phyloP scores from a whole-genome alignment of 1,140 invertebrate genomes.

The Saccostrea glomerata region DNA sequence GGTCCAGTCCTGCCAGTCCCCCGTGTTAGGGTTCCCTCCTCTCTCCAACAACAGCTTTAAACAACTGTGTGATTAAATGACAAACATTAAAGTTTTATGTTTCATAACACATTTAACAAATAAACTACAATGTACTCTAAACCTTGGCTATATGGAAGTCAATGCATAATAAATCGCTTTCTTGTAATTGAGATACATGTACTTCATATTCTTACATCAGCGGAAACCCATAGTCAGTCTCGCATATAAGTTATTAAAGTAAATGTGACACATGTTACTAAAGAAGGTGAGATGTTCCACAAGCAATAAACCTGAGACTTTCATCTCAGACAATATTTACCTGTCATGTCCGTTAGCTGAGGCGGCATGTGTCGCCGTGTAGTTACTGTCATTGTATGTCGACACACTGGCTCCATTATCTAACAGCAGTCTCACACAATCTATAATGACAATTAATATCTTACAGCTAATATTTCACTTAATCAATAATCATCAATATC shows the following conservation, averaged over 20 bases:
- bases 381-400: conserved; percentile 66
- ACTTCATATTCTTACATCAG: no score
- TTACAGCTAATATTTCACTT: no score
- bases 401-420: conserved; percentile 71
- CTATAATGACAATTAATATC: conserved; percentile 52
- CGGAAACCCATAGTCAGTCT: no score
- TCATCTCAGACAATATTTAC: conserved; percentile 58
- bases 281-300: not conserved
- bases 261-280: not conserved
- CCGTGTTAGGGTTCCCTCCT: conserved; percentile 68
- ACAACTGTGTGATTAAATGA: conserved; percentile 62
- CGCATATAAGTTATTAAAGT: no score
- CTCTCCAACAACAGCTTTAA: conserved; percentile 68
- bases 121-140: not conserved
- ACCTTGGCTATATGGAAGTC: no score
- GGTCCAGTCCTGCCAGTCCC: conserved; percentile 68
- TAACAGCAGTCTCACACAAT: conserved; percentile 72
- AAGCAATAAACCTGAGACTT: not conserved
- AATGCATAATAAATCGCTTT: no score
- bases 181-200: no score
- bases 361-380: conserved; percentile 73
- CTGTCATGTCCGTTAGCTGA: conserved; percentile 68
- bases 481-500: not conserved
- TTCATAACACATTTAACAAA: not conserved
- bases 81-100: not conserved